These are phyloP conservation scores for Periophthalmus modestus DNA, from an alignment of 2,113 vertebrate species.

Conservation along the genomic window DNA sequence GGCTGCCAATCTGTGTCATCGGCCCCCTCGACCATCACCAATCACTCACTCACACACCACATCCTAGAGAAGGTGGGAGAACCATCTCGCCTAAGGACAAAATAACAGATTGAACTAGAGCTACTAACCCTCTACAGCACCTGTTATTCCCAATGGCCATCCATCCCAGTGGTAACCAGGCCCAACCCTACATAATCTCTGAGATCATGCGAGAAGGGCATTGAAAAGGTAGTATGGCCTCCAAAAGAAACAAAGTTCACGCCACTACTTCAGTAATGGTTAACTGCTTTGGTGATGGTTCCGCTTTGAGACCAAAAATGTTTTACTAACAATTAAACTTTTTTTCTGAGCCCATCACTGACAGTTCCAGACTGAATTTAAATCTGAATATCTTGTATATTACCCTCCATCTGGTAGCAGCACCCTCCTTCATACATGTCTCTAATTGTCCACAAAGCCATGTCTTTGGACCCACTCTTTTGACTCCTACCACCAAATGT, in stretches of 20 bases:
- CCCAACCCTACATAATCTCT: background rate
- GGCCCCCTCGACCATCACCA: background rate
- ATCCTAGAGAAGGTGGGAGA: background rate
- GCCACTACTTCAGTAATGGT: background rate
- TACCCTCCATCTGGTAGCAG: slow-evolving; percentile 34
- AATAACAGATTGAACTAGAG: background rate
- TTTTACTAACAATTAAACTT: background rate
- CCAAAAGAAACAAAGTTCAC: background rate
- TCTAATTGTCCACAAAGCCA: slow-evolving; percentile 36
- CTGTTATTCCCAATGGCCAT: background rate
- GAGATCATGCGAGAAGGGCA: background rate
- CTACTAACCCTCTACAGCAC: background rate
- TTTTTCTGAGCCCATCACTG: background rate
- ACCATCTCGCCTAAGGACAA: background rate
- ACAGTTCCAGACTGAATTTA: background rate
- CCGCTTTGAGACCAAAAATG: background rate
- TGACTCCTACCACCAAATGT: slow-evolving; percentile 23
- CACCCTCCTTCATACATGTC: slow-evolving; percentile 26
- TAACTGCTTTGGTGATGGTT: background rate
- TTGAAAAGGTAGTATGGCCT: background rate
- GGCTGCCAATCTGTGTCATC: background rate
- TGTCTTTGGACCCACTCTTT: slow-evolving; percentile 30
- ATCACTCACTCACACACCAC: background rate
- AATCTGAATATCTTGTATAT: slow-evolving; percentile 23
- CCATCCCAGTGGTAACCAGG: background rate